Evolutionary conservation across 2,888 invertebrate species (phyloP).

Genomic region (Rhodophaea formosa): DNA sequence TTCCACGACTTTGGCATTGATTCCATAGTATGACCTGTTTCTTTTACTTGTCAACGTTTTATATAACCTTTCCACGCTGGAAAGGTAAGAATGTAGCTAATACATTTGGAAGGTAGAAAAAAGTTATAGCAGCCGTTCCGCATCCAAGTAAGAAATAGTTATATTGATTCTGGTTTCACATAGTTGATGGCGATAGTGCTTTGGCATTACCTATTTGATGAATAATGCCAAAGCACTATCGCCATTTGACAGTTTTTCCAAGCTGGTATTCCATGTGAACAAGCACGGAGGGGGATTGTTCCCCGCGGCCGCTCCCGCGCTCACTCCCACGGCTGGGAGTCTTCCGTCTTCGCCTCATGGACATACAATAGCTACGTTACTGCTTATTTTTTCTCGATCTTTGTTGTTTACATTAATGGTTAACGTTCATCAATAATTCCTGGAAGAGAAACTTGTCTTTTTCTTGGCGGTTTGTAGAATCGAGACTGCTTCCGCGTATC

Average conservation of each 20-base stretch:
- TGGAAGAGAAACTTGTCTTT: slow-evolving; percentile 68
- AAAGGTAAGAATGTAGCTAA: too few relatives aligned
- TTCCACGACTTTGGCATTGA: too few relatives aligned
- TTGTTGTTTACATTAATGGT: slow-evolving; percentile 65
- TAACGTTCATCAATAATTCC: slow-evolving; percentile 61
- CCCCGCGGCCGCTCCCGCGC: slow-evolving; percentile 59
- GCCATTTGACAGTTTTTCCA: slow-evolving; percentile 30
- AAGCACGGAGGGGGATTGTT: slow-evolving; percentile 52
- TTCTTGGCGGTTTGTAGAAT: slow-evolving; percentile 58
- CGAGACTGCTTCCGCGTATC: slow-evolving; percentile 64
- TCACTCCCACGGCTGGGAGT: slow-evolving; percentile 64
- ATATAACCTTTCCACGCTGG: too few relatives aligned
- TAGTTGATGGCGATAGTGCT: slow-evolving; percentile 12
- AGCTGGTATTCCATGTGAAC: slow-evolving; percentile 52
- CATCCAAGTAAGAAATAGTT: not conserved
- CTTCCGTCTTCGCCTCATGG: slow-evolving; percentile 65
- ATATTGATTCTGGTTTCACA: slow-evolving; percentile 5
- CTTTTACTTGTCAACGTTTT: too few relatives aligned
- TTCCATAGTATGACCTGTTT: too few relatives aligned
- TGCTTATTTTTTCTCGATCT: slow-evolving; percentile 63
- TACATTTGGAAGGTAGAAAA: not conserved
- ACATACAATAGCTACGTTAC: slow-evolving; percentile 68
- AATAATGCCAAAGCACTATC: too few relatives aligned
- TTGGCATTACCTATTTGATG: too few relatives aligned
- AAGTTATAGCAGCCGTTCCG: not conserved